phyloP scores from a whole-genome alignment of 2,888 invertebrate species.

The Drosophila kanekoi region DNA sequence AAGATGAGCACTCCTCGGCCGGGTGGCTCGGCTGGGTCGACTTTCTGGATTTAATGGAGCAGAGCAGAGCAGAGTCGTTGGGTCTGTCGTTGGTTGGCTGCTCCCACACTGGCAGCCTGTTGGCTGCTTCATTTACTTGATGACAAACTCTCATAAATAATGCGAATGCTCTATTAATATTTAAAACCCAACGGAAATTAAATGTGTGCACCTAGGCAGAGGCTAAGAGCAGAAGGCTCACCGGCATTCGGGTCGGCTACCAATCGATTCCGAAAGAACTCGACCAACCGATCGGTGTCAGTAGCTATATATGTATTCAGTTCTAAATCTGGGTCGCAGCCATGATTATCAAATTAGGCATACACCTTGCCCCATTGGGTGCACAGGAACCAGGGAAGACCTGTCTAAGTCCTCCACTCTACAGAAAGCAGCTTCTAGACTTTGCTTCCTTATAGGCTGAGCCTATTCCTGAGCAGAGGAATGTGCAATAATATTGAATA shows the following conservation, averaged over 20 bases:
- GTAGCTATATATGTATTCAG: background rate
- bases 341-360: no score
- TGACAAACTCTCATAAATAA: constrained; percentile 76
- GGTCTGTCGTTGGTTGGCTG: constrained; percentile 9
- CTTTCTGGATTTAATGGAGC: constrained; percentile 27
- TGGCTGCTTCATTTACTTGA: constrained; percentile 73
- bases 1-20: background rate
- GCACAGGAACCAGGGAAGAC: no score
- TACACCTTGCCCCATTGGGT: no score
- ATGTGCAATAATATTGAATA: no score
- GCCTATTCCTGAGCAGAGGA: no score
- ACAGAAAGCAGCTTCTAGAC: no score
- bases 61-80: constrained; percentile 25
- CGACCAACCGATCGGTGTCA: background rate
- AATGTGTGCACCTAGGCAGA: constrained; percentile 50
- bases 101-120: constrained; percentile 19
- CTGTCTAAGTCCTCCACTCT: no score
- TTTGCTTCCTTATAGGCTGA: no score
- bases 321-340: no score
- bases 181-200: constrained; percentile 71
- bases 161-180: constrained; percentile 71
- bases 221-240: background rate
- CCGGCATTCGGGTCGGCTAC: background rate
- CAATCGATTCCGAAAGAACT: background rate
- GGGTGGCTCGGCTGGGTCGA: background rate